Base-by-base conservation (phyloP, 2,888 invertebrate species). In the Ormyrus thymus region DNA sequence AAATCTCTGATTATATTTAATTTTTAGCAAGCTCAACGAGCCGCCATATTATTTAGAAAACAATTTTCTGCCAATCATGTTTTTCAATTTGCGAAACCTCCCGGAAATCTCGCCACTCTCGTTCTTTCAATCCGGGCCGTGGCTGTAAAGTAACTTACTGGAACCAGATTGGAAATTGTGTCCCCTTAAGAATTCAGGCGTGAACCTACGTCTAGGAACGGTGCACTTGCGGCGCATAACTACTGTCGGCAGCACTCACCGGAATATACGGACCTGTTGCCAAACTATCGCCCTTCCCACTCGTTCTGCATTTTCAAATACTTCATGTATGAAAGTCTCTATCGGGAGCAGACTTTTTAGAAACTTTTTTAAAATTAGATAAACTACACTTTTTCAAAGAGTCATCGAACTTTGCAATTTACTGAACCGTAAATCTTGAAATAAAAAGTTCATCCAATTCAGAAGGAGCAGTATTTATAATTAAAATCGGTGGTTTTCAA, bases 261-360 rank as follows among this genome's bases (percentile, higher is more conserved):
- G 45, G 62, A 62, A 62, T 62, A 46, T 62, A 62, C 45, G 62
- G 8, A 62, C 62, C 62, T 62, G 62, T 62, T 62, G 62, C 62
- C 62, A 46, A 62, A 45, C 62, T 62, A 46, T 62, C 46, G 13
- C 46, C 46, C 50, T 10, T 50, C 9, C 50, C 29, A 29, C 29
- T 29, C 29, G 29, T 29, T 29, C 29, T 29, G 29, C 29, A 29
- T 29, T 29, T 29, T 29, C 29, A 29, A 29, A 29, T 29, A 29
- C 29, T 29, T 29, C 29, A 29, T 29, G 29, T 29, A 29, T 29
- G 29, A 29, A 29, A 29, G 29, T 29, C 29, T 29, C 29, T 29
- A 29, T 29, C 29, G 29, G 29, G 29, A 29, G 29, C 29, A 29
- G 29, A 29, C 4, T 29, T 29, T 29, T 29, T 29, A 29, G 29